Base-by-base conservation (phyloP, 2,888 invertebrate genomes). In the Oscheius myriophilus region DNA sequence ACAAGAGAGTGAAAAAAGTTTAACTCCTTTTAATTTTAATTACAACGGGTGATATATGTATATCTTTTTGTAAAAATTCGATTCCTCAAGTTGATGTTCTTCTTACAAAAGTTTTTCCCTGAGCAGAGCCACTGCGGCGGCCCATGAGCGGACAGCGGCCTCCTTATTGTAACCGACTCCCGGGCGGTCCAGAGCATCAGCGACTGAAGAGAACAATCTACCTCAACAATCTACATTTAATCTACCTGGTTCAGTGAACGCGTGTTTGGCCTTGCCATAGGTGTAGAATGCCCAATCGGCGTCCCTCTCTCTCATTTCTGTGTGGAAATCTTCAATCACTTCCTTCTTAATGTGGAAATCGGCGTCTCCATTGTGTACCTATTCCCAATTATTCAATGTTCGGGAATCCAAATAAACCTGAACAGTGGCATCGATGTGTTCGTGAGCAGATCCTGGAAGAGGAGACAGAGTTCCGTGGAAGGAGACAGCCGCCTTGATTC, bases 401-500 rank as follows among this genome's bases (percentile, higher is more conserved):
- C 9, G 14, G 11, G 9, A 11, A 62, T 42, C 4, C 18, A n/a
- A 21, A 16, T 46, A 51, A 33, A 78, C 76, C 58, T 74, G 73
- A 39, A 79, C 59, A n/a, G 72, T n/a, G 11, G 74, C 70, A 14
- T 67, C 76, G 41, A 55, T 65, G 14, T 69, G 69, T 1, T 73
- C 72, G 2, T 71, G 52, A 3, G 70, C 64, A 11, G 65, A n/a
- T 33, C 75, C 80, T 2, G 78, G 76, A 12, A 82, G 67, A n/a
- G 84, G 81, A n/a, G 42, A 64, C 39, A 82, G 67, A 9, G 82
- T 76, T 39, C 84, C 84, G 69, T 84, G 84, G 63, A 81, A 84
- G 25, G 83, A 82, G 4, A 84, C 83, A 42, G 76, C 83, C 14
- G 73, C 76, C 12, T 70, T 62, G 18, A 81, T 46, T 4, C 71